Base-by-base conservation (phyloP, 2,888 invertebrate species). In the Onchidella celtica region DNA sequence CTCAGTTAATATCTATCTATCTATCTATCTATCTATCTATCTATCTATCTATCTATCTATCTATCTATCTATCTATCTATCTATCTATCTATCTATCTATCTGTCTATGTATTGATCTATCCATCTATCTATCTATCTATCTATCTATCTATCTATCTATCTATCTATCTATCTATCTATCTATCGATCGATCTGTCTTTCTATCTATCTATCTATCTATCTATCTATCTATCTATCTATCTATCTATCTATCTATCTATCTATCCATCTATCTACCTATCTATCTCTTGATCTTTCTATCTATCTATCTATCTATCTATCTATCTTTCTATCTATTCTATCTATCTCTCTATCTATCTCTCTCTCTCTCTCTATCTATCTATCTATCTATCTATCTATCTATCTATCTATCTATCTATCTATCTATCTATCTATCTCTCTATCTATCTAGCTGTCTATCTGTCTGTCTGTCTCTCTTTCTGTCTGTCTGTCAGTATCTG, bases 141-240 rank as follows among this genome's bases (percentile, higher is more conserved):
- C 38, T 32, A 63, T 27, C 38, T 32, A 63, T 24, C 63, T 32
- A 63, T n/a, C 63, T 17, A 63, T 36, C 36, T 36, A 29, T 55
- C 55, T 40, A 55, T 55, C 55, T 24, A 55, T 17, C 17, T 47
- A 11, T 17, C 17, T 47, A 11, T 17, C 17, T 47, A n/a, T 47
- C 47, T 47, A 11, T 17, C 6, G 6, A 11, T 47, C 6, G 6
- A 11, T 47, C 6, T 47, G 6, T 47, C 6, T 47, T 34, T 70
- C n/a, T 70, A 38, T 72, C 72, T 72, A 27, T 72, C 72, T 72
- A 14, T 72, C 72, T 72, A 27, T 72, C 72, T 72, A n/a, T 29
- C 55, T 55, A 55, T 24, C 55, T 55, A 55, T 24, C 55, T 55
- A 55, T 24, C 55, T 55, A 24, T 24, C 55, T 27, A 55, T 24